Evolutionary conservation across 30 jellyfish, hydroid and myxozoan genomes (phyloP), one percentile per base, ranked within the genome.

Genomic region (Hydractinia echinata): DNA sequence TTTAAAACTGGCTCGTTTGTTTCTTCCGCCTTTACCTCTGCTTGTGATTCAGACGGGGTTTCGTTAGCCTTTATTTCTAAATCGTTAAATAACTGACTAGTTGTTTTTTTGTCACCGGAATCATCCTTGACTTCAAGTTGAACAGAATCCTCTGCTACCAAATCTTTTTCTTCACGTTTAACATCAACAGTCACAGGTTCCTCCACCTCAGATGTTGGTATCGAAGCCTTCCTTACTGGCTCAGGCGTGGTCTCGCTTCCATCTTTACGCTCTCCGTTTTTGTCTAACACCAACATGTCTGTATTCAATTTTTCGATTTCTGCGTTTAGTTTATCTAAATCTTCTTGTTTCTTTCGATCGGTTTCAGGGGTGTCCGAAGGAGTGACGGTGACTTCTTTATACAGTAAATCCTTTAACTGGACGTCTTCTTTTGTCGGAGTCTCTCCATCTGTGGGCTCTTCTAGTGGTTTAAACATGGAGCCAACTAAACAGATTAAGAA

Each of bases 241-340:
- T 7, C 19, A 7, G 19, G 19, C 39, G 9, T 44, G 74, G 74
- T 1, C 74, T 7, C 51, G 18, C 51, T n/a, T 13, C 39, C 74
- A 13, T 51, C 39, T 51, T 64, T 64, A 7, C 39, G 10, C 39
- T 64, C 74, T 44, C 19, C 74, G 8, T 64, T 51, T 13, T 64
- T 64, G 74, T 64, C 19, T 18, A 74, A 52, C 2, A 74, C 83
- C 20, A 52, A 18, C 72, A 74, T 55, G 54, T 74, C 61, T 48
- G 83, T 9, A 49, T 74, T 74, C n/a, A 74, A 58, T 50, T 74
- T 74, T 74, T 66, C 83, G 66, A 74, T 74, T 74, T 74, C 83
- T 5, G 83, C 83, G 54, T 74, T 74, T 74, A 74, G 68, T 49
- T 58, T 54, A 11, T 74, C 83, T 49, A 74, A 48, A 50, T 74